Conservation (phyloP, 2,888 invertebrate genomes). For the Eurois occulta region DNA sequence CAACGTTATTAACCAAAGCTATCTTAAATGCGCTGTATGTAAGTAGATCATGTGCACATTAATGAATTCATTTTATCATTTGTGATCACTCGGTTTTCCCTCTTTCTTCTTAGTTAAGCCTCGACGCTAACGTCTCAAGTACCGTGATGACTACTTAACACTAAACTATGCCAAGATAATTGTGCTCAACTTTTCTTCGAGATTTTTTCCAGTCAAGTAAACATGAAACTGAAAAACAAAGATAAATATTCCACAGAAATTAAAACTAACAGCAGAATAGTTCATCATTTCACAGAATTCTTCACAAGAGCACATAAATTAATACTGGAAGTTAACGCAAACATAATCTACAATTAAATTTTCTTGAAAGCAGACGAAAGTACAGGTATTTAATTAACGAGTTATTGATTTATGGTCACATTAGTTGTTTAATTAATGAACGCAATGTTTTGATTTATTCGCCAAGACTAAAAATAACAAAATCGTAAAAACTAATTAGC, state of each 20-base stretch:
- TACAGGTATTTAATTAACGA: constrained; percentile 51
- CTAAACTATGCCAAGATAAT: constrained; percentile 40
- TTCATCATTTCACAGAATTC: constrained; percentile 46
- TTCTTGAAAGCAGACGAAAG: constrained; percentile 61
- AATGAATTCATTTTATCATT: constrained; percentile 30
- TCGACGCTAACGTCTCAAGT: constrained; percentile 21
- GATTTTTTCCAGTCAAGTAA: constrained; percentile 49
- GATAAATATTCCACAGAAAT: constrained; percentile 44
- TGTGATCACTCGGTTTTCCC: constrained; percentile 33
- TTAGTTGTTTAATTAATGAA: constrained; percentile 48
- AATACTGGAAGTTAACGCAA: constrained; percentile 25
- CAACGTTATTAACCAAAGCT: not conserved
- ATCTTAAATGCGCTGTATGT: constrained; percentile 1
- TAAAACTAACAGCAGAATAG: constrained; percentile 35
- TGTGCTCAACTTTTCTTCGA: constrained; percentile 33
- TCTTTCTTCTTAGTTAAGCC: constrained; percentile 22
- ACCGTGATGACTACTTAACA: constrained; percentile 24
- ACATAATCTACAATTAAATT: constrained; percentile 29
- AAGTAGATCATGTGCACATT: constrained; percentile 14
- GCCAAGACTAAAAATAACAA: constrained; percentile 15
- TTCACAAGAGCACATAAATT: constrained; percentile 26
- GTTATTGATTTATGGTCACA: constrained; percentile 52
- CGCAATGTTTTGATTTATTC: constrained; percentile 49
- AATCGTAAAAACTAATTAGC: constrained; percentile 56
- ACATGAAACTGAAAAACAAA: constrained; percentile 50